Base-by-base conservation (phyloP, 2,888 invertebrate genomes). In the Diarsia dahlii region DNA sequence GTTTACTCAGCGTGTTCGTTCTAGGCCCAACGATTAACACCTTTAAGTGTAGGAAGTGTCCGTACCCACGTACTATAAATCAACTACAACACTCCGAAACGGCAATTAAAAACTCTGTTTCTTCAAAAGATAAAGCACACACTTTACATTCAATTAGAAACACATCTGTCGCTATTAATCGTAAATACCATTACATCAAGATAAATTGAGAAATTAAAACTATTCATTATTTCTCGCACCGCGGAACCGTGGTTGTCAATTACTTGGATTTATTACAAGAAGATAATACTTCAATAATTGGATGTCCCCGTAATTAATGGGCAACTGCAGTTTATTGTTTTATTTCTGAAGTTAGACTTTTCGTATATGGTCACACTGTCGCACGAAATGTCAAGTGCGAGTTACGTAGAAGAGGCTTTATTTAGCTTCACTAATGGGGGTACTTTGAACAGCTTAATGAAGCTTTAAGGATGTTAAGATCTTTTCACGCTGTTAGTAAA, bases 241-340 rank as follows among this genome's bases (percentile, higher is more conserved):
- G 67, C 73, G 86, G 84, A 76, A 86, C 82, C 74, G 73, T 63
- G 74, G 79, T 82, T 88, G 90, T 90, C 90, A 89, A 90, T 89
- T 89, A 89, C 74, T 84, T 73, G 81, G 82, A 91, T 91, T 91
- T 90, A 91, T 89, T 82, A 87, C 70, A 74, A 71, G 18, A 62
- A 63, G 73, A 84, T 87, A 90, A 88, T 87, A 85, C 66, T 82
- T 79, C 81, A 87, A 87, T 90, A 88, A 90, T 89, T 88, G 88
- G 81, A 86, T 86, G 84, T 86, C 81, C 84, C 84, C 86, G 72
- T 81, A 78, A 83, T 77, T 72, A 77, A 82, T 80, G 62, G 72
- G 20, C 2, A 12, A 71, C 60, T 64, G 73, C 76, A 69, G 80
- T 84, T 66, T 69, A 78, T 76, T 78, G 68, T 78, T 68, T 68